A percentile compares a stretch with the other conserved stretches of the same genome.
These are phyloP conservation scores for Yoshiicerus persimilis DNA, from an alignment of 1,140 invertebrate species.

Conservation along the genomic window DNA sequence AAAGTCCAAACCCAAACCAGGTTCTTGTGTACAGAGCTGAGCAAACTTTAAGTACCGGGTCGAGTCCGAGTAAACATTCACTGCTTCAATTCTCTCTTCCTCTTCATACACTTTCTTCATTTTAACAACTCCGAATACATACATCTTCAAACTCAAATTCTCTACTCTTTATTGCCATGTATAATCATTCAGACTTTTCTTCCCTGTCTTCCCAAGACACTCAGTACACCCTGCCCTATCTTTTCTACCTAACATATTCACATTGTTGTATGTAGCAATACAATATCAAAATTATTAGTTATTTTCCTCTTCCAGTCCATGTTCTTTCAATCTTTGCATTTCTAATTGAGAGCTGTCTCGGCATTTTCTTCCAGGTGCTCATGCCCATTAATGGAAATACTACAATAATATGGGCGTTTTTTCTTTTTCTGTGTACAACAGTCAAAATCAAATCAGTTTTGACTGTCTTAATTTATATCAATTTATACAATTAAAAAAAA, in stretches of 20 bases:
- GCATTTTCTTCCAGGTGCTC: background rate
- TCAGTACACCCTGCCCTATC: background rate
- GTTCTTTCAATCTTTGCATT: background rate
- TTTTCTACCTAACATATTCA: background rate
- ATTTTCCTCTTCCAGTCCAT: background rate
- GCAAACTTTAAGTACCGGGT: background rate
- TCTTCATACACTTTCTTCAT: background rate
- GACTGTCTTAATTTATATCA: no score
- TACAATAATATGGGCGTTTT: background rate
- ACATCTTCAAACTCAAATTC: background rate
- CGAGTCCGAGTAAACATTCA: constrained; percentile 6
- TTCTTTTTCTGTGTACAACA: no score
- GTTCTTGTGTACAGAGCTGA: background rate
- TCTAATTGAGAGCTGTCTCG: background rate
- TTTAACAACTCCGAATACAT: background rate
- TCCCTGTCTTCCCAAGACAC: background rate
- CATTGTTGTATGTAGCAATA: background rate
- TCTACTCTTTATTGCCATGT: background rate
- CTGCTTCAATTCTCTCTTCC: background rate
- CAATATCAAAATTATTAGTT: background rate
- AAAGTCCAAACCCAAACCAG: background rate
- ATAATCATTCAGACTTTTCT: background rate
- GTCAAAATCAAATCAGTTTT: no score
- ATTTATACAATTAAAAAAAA: no score
- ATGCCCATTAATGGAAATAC: no score